Conservation (phyloP, 2,888 invertebrate species). For the Heteromyza rotundicornis region DNA sequence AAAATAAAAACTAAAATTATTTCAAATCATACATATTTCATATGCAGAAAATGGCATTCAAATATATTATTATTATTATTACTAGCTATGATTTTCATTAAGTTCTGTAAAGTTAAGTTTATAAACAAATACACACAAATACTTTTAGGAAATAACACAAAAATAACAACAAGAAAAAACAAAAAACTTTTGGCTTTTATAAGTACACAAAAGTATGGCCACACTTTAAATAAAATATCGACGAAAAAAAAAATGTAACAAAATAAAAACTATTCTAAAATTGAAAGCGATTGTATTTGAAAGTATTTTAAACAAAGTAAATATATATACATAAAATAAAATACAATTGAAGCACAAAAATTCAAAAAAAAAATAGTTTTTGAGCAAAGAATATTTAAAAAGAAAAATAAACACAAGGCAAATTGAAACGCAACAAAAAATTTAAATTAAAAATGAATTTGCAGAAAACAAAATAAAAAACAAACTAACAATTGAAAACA, state of each 20-base stretch:
- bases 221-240: too few relatives aligned
- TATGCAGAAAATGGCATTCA: too few relatives aligned
- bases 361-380: conserved; percentile 5
- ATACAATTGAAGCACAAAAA: background rate
- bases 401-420: conserved; percentile 8
- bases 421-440: conserved; percentile 11
- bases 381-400: conserved; percentile 26
- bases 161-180: too few relatives aligned
- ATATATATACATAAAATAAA: background rate
- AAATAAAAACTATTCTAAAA: conserved; percentile 25
- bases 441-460: background rate
- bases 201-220: too few relatives aligned
- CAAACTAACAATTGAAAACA: conserved; percentile 17
- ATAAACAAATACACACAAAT: too few relatives aligned
- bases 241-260: conserved; percentile 13
- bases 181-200: too few relatives aligned
- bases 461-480: conserved; percentile 10
- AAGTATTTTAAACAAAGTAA: background rate
- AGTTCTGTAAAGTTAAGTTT: too few relatives aligned
- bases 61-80: too few relatives aligned
- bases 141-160: too few relatives aligned
- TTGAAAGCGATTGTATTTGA: background rate
- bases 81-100: too few relatives aligned
- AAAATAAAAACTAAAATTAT: too few relatives aligned
- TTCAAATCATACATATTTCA: too few relatives aligned